Base-by-base conservation (phyloP, 2,888 invertebrate genomes). In the Idaea straminata region DNA sequence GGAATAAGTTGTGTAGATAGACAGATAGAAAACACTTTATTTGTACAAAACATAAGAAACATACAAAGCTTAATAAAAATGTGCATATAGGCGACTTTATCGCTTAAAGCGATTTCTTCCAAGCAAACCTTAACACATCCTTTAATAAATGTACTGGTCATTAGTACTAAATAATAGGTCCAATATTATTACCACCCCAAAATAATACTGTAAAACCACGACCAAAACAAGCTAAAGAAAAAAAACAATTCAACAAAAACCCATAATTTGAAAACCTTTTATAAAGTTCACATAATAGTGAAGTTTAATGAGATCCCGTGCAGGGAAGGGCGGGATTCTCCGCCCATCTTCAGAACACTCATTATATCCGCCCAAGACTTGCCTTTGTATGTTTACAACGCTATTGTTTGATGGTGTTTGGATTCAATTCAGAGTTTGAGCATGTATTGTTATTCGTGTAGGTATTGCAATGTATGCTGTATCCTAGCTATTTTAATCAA, bases 341-440 rank as follows among this genome's bases (percentile, higher is more conserved):
- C 72, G 69, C 73, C 73, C 73, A 72, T 69, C 70, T 64, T 68
- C 68, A 67, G 65, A 66, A 66, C 65, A n/a, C 63, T 69, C 69
- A 71, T 73, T 70, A 63, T 61, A 61, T 16, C 66, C 66, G 62
- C 67, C 67, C 64, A 62, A 47, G 47, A 13, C 47, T 4, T 47
- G 47, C 47, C 47, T 47, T 47, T 47, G 47, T 47, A 13, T 47
- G 47, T 47, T 47, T 47, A 47, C 47, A 47, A 47, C 47, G 10
- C 47, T 47, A 47, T 47, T 47, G 47, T 47, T 47, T 47, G 47
- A 47, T 47, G 47, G 47, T 47, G 47, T 47, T 47, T 47, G 47
- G 10, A 47, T 47, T 47, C 13, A 13, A 47, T 47, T 47, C 47
- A 47, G 47, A 7, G 10, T 47, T 47, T 47, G 47, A 7, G 47